A percentile compares a stretch with the other conserved stretches of the same genome.
These are phyloP conservation scores for Sardinella longiceps DNA, from an alignment of 2,797 vertebrate species.

Conservation along the genomic window DNA sequence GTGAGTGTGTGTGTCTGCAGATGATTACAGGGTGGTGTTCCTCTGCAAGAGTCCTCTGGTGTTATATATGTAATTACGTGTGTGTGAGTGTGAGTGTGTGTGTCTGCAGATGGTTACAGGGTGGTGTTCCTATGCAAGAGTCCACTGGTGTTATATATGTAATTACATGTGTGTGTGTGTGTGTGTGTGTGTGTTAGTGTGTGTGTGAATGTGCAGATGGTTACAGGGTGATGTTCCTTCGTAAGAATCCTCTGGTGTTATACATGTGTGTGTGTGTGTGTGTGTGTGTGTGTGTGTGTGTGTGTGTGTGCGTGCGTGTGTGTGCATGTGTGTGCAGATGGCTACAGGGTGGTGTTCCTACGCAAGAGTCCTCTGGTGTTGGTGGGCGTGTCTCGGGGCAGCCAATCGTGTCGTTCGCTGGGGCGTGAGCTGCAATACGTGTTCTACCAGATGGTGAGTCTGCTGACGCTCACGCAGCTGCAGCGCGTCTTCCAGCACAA, in stretches of 20 bases:
- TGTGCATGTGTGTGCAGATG: constrained; percentile 73
- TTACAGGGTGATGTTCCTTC: not conserved
- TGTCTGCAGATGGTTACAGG: not conserved
- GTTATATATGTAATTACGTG: no score
- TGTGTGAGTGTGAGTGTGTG: not conserved
- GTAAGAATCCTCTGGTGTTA: no score
- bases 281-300: not conserved
- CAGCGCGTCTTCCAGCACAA: constrained; percentile 95
- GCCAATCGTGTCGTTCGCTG: constrained; percentile 90
- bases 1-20: not conserved
- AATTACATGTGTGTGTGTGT: constrained; percentile 52
- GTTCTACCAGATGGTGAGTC: constrained; percentile 97
- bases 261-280: not conserved
- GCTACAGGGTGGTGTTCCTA: constrained; percentile 94
- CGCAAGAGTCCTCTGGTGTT: constrained; percentile 92
- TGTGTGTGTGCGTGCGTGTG: not conserved
- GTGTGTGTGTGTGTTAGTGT: constrained; percentile 59
- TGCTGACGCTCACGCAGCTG: constrained; percentile 94
- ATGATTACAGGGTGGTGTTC: not conserved
- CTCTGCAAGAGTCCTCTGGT: no score
- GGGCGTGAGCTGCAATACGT: constrained; percentile 94
- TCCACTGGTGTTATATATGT: no score
- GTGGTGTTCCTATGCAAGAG: no score
- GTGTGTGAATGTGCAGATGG: not conserved
- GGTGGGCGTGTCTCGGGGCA: constrained; percentile 88